Percentiles rank a stretch among this genome's conserved stretches.
Conservation (phyloP, 2,797 vertebrate genomes). For the Aotus griseimembra region DNA sequence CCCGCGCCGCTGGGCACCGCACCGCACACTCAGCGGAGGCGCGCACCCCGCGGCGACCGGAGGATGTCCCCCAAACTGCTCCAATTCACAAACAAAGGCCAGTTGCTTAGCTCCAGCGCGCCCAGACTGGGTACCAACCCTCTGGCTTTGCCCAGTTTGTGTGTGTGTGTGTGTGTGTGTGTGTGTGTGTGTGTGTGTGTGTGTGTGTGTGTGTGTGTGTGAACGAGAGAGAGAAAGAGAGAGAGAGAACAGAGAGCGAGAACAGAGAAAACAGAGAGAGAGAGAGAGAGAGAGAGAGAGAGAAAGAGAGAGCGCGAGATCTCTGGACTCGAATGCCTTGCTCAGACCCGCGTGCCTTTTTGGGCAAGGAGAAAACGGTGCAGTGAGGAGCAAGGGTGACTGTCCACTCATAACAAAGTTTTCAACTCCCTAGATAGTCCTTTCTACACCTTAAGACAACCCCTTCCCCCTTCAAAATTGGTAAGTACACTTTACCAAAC, state of each 20-base stretch:
- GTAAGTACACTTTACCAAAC: not conserved
- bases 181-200: not conserved
- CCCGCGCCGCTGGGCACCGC: conserved; percentile 3
- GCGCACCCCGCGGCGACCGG: conserved; percentile 27
- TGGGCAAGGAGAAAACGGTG: not conserved
- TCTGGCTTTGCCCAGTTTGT: not conserved
- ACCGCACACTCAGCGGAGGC: not conserved
- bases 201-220: not conserved
- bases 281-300: not conserved
- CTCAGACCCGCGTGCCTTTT: not conserved
- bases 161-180: not conserved
- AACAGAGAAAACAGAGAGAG: too few relatives aligned
- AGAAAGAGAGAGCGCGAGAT: not conserved
- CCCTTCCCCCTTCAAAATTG: not conserved
- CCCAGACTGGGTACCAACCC: not conserved
- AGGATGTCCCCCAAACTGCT: not conserved
- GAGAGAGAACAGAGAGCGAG: not conserved
- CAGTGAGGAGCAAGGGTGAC: not conserved
- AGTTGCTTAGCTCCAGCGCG: conserved; percentile 13
- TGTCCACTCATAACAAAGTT: conserved; percentile 59
- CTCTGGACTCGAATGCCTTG: not conserved
- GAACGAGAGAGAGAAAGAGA: not conserved
- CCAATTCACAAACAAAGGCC: conserved; percentile 59
- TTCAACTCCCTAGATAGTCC: conserved; percentile 5
- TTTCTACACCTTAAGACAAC: not conserved